A percentile compares a stretch with the other conserved stretches of the same genome.
phyloP scores from a whole-genome alignment of 2,797 vertebrate species.

The Lemur catta region DNA sequence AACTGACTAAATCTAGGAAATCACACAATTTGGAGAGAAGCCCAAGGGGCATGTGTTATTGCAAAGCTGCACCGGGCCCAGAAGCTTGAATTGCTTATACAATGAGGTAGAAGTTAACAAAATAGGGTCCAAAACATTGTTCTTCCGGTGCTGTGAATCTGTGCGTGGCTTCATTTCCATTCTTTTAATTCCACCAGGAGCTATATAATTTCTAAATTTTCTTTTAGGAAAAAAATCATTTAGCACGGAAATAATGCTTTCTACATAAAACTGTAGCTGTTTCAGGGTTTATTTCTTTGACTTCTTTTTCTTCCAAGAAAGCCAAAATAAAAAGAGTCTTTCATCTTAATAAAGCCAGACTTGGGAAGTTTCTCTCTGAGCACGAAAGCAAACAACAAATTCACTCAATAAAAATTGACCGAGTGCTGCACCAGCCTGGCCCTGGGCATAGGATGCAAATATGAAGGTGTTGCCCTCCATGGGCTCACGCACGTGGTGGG shows the following conservation, averaged over 20 bases:
- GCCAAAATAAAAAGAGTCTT: slow-evolving; percentile 51
- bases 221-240: slow-evolving; percentile 60
- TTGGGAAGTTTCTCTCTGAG: not conserved
- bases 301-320: slow-evolving; percentile 56
- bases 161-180: slow-evolving; percentile 48
- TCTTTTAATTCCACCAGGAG: slow-evolving; percentile 56
- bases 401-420: not conserved
- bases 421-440: not conserved
- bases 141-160: not conserved
- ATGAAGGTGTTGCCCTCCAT: not conserved
- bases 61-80: not conserved
- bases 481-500: rapidly evolving
- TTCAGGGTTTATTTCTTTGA: slow-evolving; percentile 56
- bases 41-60: not conserved
- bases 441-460: not conserved
- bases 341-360: slow-evolving; percentile 54
- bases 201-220: slow-evolving; percentile 61
- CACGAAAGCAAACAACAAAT: slow-evolving; percentile 28
- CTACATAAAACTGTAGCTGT: slow-evolving; percentile 55
- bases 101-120: slow-evolving; percentile 10
- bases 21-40: slow-evolving; percentile 33
- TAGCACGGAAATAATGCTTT: slow-evolving; percentile 65
- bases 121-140: not conserved
- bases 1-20: slow-evolving; percentile 34
- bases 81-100: slow-evolving; percentile 5